Conservation (phyloP, 2,113 vertebrate genomes). For the Phalacrocorax pelagicus region DNA sequence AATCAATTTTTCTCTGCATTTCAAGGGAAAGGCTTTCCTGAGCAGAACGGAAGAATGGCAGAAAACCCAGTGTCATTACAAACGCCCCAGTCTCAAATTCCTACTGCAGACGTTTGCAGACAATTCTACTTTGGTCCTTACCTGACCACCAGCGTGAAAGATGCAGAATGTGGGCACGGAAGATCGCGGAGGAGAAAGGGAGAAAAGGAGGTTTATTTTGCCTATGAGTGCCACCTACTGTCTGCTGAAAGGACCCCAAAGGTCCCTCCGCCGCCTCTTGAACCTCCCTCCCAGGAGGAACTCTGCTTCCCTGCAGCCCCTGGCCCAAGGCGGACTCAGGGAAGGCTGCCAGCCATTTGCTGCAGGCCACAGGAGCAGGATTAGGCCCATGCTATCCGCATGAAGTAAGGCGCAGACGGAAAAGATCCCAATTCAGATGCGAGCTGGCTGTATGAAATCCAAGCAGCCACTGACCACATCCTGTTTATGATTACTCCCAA, state of each 20-base stretch:
- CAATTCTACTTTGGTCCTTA: not conserved
- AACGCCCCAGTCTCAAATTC: not conserved
- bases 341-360: not conserved
- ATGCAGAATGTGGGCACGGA: accelerated
- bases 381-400: not conserved
- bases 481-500: not conserved
- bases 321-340: not conserved
- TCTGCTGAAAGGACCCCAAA: not conserved
- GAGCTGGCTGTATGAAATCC: not conserved
- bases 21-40: not conserved
- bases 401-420: not conserved
- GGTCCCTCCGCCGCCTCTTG: not conserved
- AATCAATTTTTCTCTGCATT: not conserved
- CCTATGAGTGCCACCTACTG: slow-evolving; percentile 58
- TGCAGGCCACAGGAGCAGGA: not conserved
- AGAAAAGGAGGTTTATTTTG: not conserved
- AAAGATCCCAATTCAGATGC: not conserved
- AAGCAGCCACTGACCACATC: slow-evolving; percentile 11
- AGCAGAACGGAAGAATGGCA: not conserved
- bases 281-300: not conserved
- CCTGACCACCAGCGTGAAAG: accelerated
- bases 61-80: accelerated
- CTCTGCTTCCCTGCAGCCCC: not conserved
- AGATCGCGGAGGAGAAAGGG: not conserved
- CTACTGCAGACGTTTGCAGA: not conserved